Evolutionary conservation across 2,113 vertebrate species (phyloP).

Genomic region (Ursus arctos): DNA sequence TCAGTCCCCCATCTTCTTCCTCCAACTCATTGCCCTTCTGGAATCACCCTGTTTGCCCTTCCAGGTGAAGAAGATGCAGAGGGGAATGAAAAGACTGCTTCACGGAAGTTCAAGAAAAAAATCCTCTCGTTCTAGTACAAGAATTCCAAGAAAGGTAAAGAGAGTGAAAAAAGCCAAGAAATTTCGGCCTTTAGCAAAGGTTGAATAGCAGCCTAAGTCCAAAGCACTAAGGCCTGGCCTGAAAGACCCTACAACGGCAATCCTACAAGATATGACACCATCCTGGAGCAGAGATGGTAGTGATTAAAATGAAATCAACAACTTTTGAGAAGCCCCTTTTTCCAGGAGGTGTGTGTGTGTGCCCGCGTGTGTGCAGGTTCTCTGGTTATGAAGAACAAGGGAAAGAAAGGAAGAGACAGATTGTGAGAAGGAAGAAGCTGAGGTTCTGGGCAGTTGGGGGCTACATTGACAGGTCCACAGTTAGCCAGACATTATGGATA

Average conservation of each 20-base stretch:
- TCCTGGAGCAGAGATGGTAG: neutral
- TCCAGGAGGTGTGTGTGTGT: neutral
- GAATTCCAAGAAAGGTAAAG: neutral
- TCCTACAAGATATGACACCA: neutral
- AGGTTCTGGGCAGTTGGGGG: neutral
- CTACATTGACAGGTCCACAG: neutral
- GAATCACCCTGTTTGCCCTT: neutral
- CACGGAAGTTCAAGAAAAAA: neutral
- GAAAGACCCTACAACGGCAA: neutral
- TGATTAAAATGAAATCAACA: neutral
- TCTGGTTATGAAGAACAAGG: neutral
- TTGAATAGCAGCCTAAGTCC: neutral
- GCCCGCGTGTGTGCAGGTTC: neutral
- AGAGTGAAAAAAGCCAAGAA: slow-evolving; percentile 36
- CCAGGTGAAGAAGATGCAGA: slow-evolving; percentile 30
- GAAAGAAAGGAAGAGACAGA: neutral
- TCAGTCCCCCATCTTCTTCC: neutral
- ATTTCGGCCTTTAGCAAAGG: neutral
- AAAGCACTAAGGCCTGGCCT: neutral
- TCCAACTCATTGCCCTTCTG: neutral
- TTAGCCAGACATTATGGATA: neutral
- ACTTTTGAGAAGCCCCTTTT: neutral
- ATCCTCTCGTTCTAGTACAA: neutral
- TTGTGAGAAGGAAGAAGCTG: neutral
- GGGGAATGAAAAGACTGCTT: neutral